A percentile compares a stretch with the other conserved stretches of the same genome.
Evolutionary conservation across 2,797 vertebrate species (phyloP).

Genomic region (Sylvia borin): DNA sequence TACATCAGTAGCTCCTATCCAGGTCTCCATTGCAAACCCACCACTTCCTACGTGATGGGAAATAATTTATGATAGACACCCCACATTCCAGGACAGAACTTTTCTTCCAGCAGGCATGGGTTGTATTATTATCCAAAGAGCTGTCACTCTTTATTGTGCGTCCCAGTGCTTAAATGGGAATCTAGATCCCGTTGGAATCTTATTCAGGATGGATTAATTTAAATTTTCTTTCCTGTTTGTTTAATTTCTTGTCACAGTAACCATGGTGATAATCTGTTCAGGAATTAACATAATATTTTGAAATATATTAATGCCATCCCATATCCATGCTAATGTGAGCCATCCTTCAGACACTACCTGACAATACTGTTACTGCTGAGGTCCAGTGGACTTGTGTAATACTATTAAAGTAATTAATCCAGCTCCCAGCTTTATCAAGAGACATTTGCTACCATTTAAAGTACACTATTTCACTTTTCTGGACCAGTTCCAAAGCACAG

Average conservation of each 20-base stretch:
- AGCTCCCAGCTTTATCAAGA: not conserved
- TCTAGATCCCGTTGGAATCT: not conserved
- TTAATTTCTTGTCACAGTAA: slow-evolving; percentile 15
- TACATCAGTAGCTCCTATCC: not conserved
- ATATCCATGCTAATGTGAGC: not conserved
- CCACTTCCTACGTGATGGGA: not conserved
- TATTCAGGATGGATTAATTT: not conserved
- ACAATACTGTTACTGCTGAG: not conserved
- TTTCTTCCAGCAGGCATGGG: not conserved
- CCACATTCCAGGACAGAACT: not conserved
- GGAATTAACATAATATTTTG: slow-evolving; percentile 17
- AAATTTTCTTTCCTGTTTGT: not conserved
- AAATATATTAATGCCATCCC: not conserved
- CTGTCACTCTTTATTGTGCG: not conserved
- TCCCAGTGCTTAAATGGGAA: not conserved
- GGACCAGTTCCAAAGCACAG: not conserved
- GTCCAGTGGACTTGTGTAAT: not conserved
- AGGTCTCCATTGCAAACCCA: not conserved
- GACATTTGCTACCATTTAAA: slow-evolving; percentile 3
- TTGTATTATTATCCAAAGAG: not conserved
- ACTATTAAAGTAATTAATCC: not conserved
- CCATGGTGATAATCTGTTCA: slow-evolving; percentile 22
- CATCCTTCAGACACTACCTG: not conserved
- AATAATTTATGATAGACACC: not conserved
- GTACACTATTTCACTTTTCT: not conserved